Evolutionary conservation across 1,140 invertebrate genomes (phyloP), one percentile per base, ranked within the genome.

Genomic region (Drosophila orena): DNA sequence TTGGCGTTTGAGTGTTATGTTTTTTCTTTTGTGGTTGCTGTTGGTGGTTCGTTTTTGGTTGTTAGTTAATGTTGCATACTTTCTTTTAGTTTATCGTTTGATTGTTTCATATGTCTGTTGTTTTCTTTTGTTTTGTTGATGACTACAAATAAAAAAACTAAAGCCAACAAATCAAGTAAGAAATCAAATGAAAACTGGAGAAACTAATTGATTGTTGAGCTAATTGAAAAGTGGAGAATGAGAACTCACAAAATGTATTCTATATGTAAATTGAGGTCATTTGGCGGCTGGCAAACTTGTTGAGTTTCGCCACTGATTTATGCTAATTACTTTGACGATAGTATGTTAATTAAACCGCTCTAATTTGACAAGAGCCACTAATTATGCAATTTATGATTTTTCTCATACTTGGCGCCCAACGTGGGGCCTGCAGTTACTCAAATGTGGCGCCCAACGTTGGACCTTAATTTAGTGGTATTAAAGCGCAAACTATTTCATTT

Each of bases 21-120:
- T 77, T 77, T n/a, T 22, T 60, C 27, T 44, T 69, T 55, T 55
- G 42, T 70, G 37, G 59, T 66, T 55, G 35, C 43, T 79, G 65
- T 77, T 77, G 79, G 84, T 88, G 84, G 83, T 83, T 83, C 77
- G 76, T 83, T 80, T 75, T 73, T 84, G 64, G 85, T 90, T 89
- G 80, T 89, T 89, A 89, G 84, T 90, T 71, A 88, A 89, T 89
- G 84, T 89, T 64, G 84, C 84, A 89, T 84, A 89, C 84, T 90
- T 89, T 89, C 85, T 89, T 89, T 88, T 88, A n/a, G 57, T 89
- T 88, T 88, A 88, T 84, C 54, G 60, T 80, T 84, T 64, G 62
- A 73, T 80, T 84, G 78, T 58, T 89, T 88, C 73, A 73, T 81
- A 73, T 83, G 75, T 72, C 70, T 86, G 64, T 76, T 72, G 38